Evolutionary conservation across 2,797 vertebrate genomes (phyloP).

Genomic region (Benthosema pterotum): DNA sequence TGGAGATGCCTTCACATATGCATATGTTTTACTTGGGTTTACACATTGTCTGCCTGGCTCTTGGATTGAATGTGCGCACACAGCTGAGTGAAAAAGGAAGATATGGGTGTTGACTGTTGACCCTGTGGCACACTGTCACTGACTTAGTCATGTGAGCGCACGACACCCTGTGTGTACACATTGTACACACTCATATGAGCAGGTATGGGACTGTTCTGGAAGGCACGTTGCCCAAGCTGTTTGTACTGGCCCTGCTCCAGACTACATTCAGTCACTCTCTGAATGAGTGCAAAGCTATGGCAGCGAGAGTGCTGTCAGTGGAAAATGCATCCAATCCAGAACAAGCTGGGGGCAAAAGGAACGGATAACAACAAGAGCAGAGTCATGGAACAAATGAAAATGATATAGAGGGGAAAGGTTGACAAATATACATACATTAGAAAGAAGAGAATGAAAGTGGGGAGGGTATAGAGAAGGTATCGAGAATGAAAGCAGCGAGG

Average conservation of each 20-base stretch:
- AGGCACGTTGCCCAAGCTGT: conserved; percentile 71
- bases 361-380: conserved; percentile 52
- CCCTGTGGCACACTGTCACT: conserved; percentile 39
- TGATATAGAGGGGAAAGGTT: conserved; percentile 32
- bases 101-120: conserved; percentile 33
- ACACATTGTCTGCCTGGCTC: neutral
- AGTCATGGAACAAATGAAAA: conserved; percentile 31
- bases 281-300: conserved; percentile 29
- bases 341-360: conserved; percentile 28
- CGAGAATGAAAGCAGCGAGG: too few species aligned
- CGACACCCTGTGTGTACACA: neutral
- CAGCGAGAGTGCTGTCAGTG: neutral
- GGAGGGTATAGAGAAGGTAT: neutral
- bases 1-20: neutral
- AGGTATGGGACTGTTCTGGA: conserved; percentile 40
- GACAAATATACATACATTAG: conserved; percentile 26
- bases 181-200: conserved; percentile 16
- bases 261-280: conserved; percentile 40
- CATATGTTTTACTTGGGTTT: neutral
- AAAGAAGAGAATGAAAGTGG: neutral
- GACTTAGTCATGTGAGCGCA: conserved; percentile 42
- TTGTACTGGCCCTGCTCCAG: conserved; percentile 64
- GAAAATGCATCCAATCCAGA: conserved; percentile 17
- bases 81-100: conserved; percentile 1
- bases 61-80: neutral